A percentile compares a stretch with the other conserved stretches of the same genome.
Evolutionary conservation across 2,113 vertebrate species (phyloP).

Genomic region (Speoplatyrhinus poulsoni): DNA sequence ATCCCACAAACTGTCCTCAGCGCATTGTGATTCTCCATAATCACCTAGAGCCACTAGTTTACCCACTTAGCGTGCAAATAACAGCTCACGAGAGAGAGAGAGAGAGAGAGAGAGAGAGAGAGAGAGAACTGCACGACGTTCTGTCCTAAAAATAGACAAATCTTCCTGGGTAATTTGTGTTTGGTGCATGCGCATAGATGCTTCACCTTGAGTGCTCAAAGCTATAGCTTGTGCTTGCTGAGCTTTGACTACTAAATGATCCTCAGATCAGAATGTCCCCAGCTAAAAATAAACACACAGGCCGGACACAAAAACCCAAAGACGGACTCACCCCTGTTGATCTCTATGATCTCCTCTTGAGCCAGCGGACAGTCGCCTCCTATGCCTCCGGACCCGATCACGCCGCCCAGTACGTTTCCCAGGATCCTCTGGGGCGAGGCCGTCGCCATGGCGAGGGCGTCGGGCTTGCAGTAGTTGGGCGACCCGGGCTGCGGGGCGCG

Average conservation of each 20-base stretch:
- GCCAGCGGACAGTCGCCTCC: slow-evolving; percentile 87
- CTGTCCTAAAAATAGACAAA: neutral
- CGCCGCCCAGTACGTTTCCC: slow-evolving; percentile 80
- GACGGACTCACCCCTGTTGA: slow-evolving; percentile 82
- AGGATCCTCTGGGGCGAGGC: slow-evolving; percentile 82
- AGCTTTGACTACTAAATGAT: neutral
- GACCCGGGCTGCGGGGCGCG: slow-evolving; percentile 90
- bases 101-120: too few species aligned
- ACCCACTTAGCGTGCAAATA: neutral
- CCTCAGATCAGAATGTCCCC: too few species aligned
- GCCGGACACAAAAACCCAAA: neutral
- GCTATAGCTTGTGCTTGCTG: neutral
- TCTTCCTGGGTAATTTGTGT: slow-evolving; percentile 1
- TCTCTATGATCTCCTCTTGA: slow-evolving; percentile 94
- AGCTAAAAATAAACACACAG: neutral
- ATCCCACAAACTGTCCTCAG: neutral
- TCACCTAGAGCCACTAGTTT: neutral
- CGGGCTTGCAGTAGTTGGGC: slow-evolving; percentile 91
- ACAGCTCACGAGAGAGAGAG: too few species aligned
- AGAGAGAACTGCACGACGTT: neutral
- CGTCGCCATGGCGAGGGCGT: slow-evolving; percentile 81
- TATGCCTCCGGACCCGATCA: slow-evolving; percentile 73
- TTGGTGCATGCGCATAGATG: slow-evolving; percentile 1
- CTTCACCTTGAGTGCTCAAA: neutral
- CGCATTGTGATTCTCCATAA: slow-evolving; percentile 7